These are phyloP conservation scores for Andricus quercusramuli DNA, from an alignment of 2,888 invertebrate species.

Conservation along the genomic window DNA sequence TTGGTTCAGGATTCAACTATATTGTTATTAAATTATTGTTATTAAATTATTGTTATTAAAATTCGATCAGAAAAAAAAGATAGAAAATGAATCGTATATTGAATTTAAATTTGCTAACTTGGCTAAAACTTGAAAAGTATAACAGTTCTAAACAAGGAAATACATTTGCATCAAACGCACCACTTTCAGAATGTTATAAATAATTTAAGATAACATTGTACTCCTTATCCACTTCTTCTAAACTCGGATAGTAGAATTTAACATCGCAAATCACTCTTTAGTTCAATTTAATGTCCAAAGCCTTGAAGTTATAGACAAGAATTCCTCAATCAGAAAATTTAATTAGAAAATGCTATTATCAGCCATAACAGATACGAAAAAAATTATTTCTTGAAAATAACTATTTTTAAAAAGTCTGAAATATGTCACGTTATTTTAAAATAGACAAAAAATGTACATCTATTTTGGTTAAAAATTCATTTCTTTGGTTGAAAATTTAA, in stretches of 20 bases:
- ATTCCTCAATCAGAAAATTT: too few species aligned
- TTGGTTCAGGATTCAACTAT: too few species aligned
- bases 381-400: too few species aligned
- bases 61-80: too few species aligned
- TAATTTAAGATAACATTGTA: slow-evolving; percentile 18
- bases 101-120: background rate
- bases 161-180: background rate
- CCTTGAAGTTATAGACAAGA: background rate
- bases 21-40: too few species aligned
- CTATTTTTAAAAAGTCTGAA: too few species aligned
- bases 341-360: background rate
- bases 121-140: background rate
- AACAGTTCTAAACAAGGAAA: background rate
- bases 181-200: background rate
- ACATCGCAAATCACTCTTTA: slow-evolving; percentile 16
- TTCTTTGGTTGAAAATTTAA: too few species aligned
- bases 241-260: slow-evolving; percentile 14
- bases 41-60: too few species aligned
- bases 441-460: too few species aligned
- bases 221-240: slow-evolving; percentile 16
- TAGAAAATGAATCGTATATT: background rate
- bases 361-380: too few species aligned
- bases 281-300: background rate
- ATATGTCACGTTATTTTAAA: too few species aligned
- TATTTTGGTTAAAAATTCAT: too few species aligned